Base-by-base conservation (phyloP, 1,140 invertebrate species). In the Steinernema khuongi region DNA sequence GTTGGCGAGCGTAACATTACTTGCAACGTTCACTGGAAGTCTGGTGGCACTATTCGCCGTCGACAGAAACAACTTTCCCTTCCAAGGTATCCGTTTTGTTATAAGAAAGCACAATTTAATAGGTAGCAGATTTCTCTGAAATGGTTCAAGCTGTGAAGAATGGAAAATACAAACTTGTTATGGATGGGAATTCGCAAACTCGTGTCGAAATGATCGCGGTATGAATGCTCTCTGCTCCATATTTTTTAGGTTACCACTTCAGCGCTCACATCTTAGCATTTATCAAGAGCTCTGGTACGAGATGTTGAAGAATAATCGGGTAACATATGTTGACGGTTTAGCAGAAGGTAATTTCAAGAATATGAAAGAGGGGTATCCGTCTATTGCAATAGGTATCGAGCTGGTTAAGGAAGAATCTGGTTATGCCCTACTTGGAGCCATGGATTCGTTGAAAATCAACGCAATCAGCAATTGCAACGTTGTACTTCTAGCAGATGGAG, bases 171-270 rank as follows among this genome's bases (percentile, higher is more conserved):
- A 67, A 44, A 22, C 44, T 78, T 26, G 67, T 78, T 1, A 78
- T 78, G 76, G 77, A 78, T 71, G 71, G 68, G 36, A 78, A 74
- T 19, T 78, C 77, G 0, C 68, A 43, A 22, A 77, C 77, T 17
- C 71, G 77, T 28, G 78, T 76, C 1, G 72, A 78, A 67, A 78
- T 78, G 77, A 78, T 78, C 33, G 76, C 76, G 31, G 77, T 78
- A 31, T 71, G 72, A 71, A 29, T 17, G 7, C 22, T 26, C 4
- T 60, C 4, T 11, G 14, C 7, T 26, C 22, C 7, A 60, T 4
- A 60, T 7, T 31, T 17, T 31, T 33, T 26, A 68, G 31, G 30
- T 44, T 17, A 17, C 68, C 22, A 43, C 68, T 78, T 33, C 33
- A 78, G 77, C 28, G 76, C 1, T 78, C 76, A 18, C 71, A 78